These are phyloP conservation scores for Eptesicus fuscus DNA, from an alignment of 2,113 vertebrate species.

Conservation along the genomic window DNA sequence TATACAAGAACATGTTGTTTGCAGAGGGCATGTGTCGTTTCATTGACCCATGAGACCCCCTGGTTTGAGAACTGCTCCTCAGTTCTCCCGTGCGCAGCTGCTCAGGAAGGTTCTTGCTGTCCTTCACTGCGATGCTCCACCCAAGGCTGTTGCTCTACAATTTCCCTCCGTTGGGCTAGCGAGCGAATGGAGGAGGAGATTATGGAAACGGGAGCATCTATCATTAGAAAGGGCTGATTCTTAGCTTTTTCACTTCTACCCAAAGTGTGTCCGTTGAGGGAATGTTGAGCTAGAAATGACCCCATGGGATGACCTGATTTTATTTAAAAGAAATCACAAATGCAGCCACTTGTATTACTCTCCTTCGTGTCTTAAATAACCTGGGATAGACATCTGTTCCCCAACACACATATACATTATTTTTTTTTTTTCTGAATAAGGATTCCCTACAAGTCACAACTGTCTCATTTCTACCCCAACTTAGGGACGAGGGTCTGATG, in stretches of 20 bases:
- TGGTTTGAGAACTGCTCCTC: not conserved
- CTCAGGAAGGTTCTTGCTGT: not conserved
- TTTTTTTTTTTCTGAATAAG: not conserved
- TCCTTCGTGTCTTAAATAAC: not conserved
- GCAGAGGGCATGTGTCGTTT: not conserved
- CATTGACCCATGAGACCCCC: not conserved
- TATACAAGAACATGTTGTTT: slow-evolving; percentile 53
- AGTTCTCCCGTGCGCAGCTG: not conserved
- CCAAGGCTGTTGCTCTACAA: not conserved
- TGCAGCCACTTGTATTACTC: not conserved
- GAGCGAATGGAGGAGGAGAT: not conserved
- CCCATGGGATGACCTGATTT: not conserved
- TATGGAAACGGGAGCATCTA: not conserved
- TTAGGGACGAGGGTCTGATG: not conserved
- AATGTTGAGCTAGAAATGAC: not conserved
- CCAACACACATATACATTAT: not conserved
- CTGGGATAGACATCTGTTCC: not conserved
- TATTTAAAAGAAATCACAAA: slow-evolving; percentile 33
- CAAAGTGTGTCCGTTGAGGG: not conserved
- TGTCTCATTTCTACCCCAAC: not conserved
- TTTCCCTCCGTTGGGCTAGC: not conserved
- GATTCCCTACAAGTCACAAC: not conserved
- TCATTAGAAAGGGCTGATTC: not conserved
- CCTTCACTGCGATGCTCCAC: not conserved
- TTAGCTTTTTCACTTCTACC: not conserved